Evolutionary conservation across 1,140 invertebrate species (phyloP), one percentile per base, ranked within the genome.

Genomic region (Pseudoatta argentina): DNA sequence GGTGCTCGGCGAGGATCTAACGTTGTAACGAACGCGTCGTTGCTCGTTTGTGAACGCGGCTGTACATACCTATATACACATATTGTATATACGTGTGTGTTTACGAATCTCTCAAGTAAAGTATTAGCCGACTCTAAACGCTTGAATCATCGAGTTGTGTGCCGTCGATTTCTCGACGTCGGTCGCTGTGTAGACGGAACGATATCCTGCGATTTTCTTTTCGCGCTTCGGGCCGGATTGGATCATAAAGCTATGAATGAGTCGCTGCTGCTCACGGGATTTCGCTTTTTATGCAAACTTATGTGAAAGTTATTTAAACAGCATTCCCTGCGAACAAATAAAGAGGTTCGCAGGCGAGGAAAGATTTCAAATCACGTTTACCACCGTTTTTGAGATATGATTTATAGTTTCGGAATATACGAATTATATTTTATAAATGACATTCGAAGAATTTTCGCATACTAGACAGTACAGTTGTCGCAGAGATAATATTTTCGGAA

Each of bases 101-200:
- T 93, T 93, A 94, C 92, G 89, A 90, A 92, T 93, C 91, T 91
- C 88, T 93, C 77, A 72, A 91, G 89, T 91, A 91, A 91, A 89
- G 87, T 91, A 89, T 91, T 90, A 90, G 89, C 87, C 82, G 89
- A 86, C 89, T 91, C 86, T 90, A 88, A 90, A 91, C 77, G 89
- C 88, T 90, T 79, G 89, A 91, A 91, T 91, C 86, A 88, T 90
- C 89, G 88, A 90, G 89, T 89, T 86, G 88, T 90, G 59, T 90
- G 88, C 88, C 86, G 89, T 86, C 86, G 86, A 89, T 90, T 90
- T 79, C 78, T 85, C 87, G 85, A 39, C 57, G 48, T 82, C 64
- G 61, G 18, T 51, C 79, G 76, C 59, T 44, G 30, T 51, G 21
- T 24, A 48, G 30, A 18, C 16, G 72, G 63, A 64, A 34, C 53